These are phyloP conservation scores for Lucilia sericata DNA, from an alignment of 1,140 invertebrate species.

Conservation along the genomic window DNA sequence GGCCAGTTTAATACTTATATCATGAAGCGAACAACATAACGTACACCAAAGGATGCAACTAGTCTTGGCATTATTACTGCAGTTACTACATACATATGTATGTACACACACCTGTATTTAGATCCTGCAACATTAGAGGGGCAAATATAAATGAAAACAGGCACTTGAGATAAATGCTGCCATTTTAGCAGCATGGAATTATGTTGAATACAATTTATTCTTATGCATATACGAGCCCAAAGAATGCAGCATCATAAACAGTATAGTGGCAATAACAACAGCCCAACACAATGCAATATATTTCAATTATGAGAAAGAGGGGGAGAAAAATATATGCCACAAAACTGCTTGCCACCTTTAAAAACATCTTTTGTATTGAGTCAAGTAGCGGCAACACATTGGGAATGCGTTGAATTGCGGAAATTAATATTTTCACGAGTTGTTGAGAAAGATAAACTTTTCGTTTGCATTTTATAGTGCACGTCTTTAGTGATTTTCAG, in stretches of 20 bases:
- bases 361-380: conserved; percentile 22
- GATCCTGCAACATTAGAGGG: neutral
- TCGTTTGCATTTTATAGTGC: neutral
- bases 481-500: neutral
- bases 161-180: conserved; percentile 1
- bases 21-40: neutral
- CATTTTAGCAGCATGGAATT: neutral
- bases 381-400: conserved; percentile 23
- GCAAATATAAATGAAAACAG: neutral
- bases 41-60: neutral
- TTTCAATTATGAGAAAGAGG: neutral
- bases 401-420: conserved; percentile 11
- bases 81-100: neutral
- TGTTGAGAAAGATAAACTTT: conserved; percentile 11
- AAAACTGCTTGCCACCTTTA: conserved; percentile 10
- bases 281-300: neutral
- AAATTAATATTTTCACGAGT: conserved; percentile 19
- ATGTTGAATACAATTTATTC: conserved; percentile 16
- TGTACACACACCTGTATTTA: neutral
- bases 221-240: neutral
- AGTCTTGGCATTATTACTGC: neutral
- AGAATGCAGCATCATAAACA: neutral
- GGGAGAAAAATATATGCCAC: neutral
- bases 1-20: too few relatives aligned
- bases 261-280: neutral